Base-by-base conservation (phyloP, 2,888 invertebrate species). In the Lacanobia wlatinum region DNA sequence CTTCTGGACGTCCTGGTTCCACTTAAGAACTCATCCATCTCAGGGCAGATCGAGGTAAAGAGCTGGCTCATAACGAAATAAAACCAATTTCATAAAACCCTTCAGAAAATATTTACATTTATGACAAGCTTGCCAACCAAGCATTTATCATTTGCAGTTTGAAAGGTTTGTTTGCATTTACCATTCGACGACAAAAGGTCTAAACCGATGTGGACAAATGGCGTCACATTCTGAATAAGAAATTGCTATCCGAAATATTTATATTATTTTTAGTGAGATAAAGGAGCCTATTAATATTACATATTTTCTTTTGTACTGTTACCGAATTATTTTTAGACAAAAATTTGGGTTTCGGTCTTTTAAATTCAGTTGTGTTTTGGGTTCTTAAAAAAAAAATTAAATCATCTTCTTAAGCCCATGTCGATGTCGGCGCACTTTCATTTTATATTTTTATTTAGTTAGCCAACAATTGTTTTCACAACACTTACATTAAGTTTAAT, bases 81-180 rank as follows among this genome's bases (percentile, higher is more conserved):
- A n/a, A n/a, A n/a, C n/a, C n/a, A n/a, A n/a, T n/a, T n/a, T n/a
- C n/a, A n/a, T n/a, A n/a, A n/a, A n/a, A 43, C 16, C 34, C 34
- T 34, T 60, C 12, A n/a, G 3, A 58, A 43, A 21, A 38, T 46
- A 62, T 76, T 70, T 43, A 34, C 16, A 76, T 70, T 76, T 40
- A 48, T 10, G 59, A 18, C 63, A 70, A 59, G 40, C 23, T 4
- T 63, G 52, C 52, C 52, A 61, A 28, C 14, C 46, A 34, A 63
- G 60, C 23, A 34, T 55, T 65, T 56, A 43, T 53, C 56, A 38
- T 46, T 48, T 61, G 14, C 9, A 21, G 2, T 53, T 59, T 1
- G 23, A 59, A 60, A 48, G 63, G 34, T 65, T 70, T 76, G 63
- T 76, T 76, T 70, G 63, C 43, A 60, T 55, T 76, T 61, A 60